phyloP scores from a whole-genome alignment of 2,113 vertebrate species.

The Anguilla japonica region DNA sequence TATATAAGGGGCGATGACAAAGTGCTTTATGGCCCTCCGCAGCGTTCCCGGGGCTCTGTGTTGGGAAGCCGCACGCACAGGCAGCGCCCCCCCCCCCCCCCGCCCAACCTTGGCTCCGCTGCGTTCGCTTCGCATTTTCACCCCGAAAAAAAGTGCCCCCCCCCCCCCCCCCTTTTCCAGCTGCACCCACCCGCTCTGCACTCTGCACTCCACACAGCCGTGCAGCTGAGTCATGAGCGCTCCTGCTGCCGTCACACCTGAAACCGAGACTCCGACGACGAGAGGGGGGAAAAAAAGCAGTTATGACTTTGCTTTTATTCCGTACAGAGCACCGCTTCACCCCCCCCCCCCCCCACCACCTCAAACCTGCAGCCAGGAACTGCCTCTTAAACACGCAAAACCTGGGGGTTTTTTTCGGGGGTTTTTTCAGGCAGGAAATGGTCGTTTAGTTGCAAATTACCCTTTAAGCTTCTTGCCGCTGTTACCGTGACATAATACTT shows the following conservation, averaged over 20 bases:
- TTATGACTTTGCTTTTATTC: neutral
- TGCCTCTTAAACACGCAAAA: neutral
- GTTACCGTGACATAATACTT: neutral
- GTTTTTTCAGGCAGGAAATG: neutral
- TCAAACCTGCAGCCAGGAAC: neutral
- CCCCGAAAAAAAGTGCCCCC: constrained; percentile 46
- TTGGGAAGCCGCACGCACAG: constrained; percentile 56
- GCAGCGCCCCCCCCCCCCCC: constrained; percentile 26
- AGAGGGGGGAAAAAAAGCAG: neutral
- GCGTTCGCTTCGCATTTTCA: constrained; percentile 60
- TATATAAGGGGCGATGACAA: constrained; percentile 73
- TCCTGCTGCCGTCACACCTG: constrained; percentile 14
- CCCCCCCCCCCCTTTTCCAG: constrained; percentile 39
- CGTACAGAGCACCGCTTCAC: neutral
- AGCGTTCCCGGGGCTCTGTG: constrained; percentile 50
- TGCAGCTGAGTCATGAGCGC: constrained; percentile 45
- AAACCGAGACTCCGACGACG: constrained; percentile 6
- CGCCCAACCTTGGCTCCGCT: constrained; percentile 63
- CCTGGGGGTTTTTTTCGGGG: neutral
- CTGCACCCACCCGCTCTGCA: neutral
- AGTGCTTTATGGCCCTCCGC: constrained; percentile 70
- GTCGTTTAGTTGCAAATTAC: too few species aligned
- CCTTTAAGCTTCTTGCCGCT: neutral
- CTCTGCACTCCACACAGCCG: constrained; percentile 28
- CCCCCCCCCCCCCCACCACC: neutral